Conservation (phyloP, 64 coral and sea anemone species). For the Montipora efflorescens region DNA sequence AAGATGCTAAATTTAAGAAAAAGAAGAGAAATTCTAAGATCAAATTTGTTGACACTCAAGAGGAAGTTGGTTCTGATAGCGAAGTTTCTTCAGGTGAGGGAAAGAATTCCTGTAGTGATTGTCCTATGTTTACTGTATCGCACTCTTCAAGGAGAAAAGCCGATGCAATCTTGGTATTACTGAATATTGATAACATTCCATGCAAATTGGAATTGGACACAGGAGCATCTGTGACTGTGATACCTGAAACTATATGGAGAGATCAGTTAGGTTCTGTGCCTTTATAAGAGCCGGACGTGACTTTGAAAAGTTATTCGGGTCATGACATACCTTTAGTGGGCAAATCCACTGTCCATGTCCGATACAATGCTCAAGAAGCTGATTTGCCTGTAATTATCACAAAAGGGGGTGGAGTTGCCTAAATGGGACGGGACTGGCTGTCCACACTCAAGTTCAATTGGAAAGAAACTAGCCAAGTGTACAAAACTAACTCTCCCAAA, state of each 20-base stretch:
- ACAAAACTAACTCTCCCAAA: no score
- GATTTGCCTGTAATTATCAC: slow-evolving; percentile 13
- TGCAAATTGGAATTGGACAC: slow-evolving; percentile 34
- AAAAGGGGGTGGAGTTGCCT: slow-evolving; percentile 7
- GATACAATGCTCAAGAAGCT: neutral
- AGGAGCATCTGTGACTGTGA: slow-evolving; percentile 28
- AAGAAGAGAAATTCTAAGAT: neutral
- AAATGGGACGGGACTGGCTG: slow-evolving; percentile 7
- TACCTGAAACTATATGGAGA: neutral
- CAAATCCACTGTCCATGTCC: neutral
- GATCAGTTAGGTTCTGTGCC: neutral
- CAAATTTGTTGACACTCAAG: neutral
- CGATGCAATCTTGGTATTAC: neutral
- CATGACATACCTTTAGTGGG: neutral
- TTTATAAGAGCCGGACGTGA: slow-evolving; percentile 1
- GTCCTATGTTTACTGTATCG: neutral
- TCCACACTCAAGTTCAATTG: neutral
- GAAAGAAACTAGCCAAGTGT: neutral
- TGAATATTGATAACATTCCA: slow-evolving; percentile 6
- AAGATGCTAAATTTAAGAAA: neutral
- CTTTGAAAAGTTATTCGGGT: slow-evolving; percentile 31
- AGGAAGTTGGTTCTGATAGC: neutral
- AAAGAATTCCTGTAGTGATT: neutral
- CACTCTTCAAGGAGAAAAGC: neutral
- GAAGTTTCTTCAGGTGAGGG: neutral